A percentile compares a stretch with the other conserved stretches of the same genome.
phyloP scores from a whole-genome alignment of 2,888 invertebrate genomes.

The Melinaea marsaeus region DNA sequence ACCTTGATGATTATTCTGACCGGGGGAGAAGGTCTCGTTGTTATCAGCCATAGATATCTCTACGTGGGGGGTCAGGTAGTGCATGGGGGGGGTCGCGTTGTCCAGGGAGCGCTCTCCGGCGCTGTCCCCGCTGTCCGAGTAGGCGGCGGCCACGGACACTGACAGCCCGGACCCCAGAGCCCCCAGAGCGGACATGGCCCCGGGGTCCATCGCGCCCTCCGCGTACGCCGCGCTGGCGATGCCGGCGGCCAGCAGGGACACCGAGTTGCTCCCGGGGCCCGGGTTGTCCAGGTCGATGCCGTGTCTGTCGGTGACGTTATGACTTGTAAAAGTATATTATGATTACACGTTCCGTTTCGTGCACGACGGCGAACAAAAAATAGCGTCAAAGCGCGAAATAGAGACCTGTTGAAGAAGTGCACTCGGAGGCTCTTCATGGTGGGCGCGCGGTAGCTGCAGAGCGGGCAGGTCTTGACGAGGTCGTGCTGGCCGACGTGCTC shows the following conservation, averaged over 20 bases:
- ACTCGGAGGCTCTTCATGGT: constrained; percentile 94
- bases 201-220: constrained; percentile 74
- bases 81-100: constrained; percentile 93
- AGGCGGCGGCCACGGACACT: constrained; percentile 83
- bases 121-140: constrained; percentile 91
- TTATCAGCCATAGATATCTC: constrained; percentile 94
- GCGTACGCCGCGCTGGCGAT: constrained; percentile 79
- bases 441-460: constrained; percentile 92
- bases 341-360: neutral
- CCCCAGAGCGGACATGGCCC: constrained; percentile 73
- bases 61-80: constrained; percentile 93
- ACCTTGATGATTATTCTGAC: constrained; percentile 64
- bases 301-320: constrained; percentile 75
- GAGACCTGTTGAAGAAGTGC: constrained; percentile 91
- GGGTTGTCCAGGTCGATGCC: constrained; percentile 94
- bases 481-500: constrained; percentile 95
- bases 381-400: neutral
- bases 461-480: constrained; percentile 92
- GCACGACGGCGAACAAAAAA: neutral
- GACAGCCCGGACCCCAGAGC: constrained; percentile 80
- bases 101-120: constrained; percentile 88
- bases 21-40: constrained; percentile 82
- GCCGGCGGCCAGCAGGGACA: constrained; percentile 84
- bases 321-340: constrained; percentile 3
- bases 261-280: constrained; percentile 87